Conservation (phyloP, 2,113 vertebrate species). For the Perca flavescens region DNA sequence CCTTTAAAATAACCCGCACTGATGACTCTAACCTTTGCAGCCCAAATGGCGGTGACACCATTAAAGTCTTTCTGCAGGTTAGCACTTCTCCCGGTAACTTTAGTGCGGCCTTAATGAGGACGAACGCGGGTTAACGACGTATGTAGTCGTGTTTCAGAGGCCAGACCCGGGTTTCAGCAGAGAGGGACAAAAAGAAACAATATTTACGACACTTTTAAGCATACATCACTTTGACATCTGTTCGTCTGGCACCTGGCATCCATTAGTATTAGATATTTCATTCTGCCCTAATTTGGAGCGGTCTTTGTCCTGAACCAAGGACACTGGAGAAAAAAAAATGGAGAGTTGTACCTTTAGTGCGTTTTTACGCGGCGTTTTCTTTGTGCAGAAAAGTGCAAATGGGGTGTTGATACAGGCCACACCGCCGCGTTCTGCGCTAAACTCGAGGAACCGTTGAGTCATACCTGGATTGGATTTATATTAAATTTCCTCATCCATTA, state of each 20-base stretch:
- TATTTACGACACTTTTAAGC: conserved; percentile 84
- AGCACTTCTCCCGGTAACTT: conserved; percentile 80
- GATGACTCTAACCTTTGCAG: conserved; percentile 73
- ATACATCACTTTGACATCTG: conserved; percentile 85
- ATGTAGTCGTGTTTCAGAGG: conserved; percentile 79
- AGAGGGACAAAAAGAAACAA: conserved; percentile 76
- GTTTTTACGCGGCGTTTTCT: conserved; percentile 46
- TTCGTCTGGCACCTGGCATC: conserved; percentile 79
- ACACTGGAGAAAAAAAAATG: conserved; percentile 19
- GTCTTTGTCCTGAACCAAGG: conserved; percentile 58
- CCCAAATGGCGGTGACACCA: conserved; percentile 70
- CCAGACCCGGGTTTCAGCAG: conserved; percentile 57
- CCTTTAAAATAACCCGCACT: conserved; percentile 62
- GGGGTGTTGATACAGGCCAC: conserved; percentile 74
- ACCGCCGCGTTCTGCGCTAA: conserved; percentile 24
- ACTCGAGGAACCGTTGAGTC: conserved; percentile 54
- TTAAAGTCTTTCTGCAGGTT: conserved; percentile 78
- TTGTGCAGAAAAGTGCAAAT: conserved; percentile 66
- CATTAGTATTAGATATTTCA: conserved; percentile 83
- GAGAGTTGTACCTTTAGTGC: conserved; percentile 32
- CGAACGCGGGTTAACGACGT: conserved; percentile 82
- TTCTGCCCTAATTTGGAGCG: conserved; percentile 65
- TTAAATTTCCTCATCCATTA: conserved; percentile 58
- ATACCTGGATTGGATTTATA: conserved; percentile 53
- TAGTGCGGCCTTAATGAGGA: conserved; percentile 84